Evolutionary conservation across 2,113 vertebrate genomes (phyloP).

Genomic region (Rhipidura dahli): DNA sequence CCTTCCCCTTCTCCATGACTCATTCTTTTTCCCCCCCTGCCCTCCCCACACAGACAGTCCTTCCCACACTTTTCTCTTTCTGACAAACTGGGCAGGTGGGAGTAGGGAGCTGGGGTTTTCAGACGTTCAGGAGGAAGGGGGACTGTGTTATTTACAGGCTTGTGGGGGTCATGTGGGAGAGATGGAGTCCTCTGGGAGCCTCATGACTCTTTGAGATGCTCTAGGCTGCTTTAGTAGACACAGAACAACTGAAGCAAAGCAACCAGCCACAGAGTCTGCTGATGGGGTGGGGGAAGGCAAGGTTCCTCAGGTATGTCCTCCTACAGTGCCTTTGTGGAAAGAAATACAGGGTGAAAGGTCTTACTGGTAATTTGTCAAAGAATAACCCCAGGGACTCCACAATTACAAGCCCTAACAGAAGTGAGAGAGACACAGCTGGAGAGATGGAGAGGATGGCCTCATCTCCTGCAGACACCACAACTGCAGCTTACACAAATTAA

Average conservation of each 20-base stretch:
- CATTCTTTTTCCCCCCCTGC: not conserved
- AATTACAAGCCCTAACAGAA: rapidly evolving
- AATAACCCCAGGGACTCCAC: not conserved
- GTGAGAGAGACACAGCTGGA: not conserved
- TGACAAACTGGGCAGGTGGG: not conserved
- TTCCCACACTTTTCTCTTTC: not conserved
- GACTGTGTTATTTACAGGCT: not conserved
- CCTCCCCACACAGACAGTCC: not conserved
- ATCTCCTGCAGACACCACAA: not conserved
- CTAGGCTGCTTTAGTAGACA: not conserved
- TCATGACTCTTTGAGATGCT: not conserved
- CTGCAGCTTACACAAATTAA: not conserved
- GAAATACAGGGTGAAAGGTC: not conserved
- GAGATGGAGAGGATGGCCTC: not conserved
- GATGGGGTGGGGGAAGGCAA: not conserved
- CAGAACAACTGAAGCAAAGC: not conserved
- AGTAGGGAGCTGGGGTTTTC: not conserved
- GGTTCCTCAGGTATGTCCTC: not conserved
- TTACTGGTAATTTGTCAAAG: not conserved
- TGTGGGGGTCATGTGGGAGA: not conserved
- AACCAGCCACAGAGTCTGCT: not conserved
- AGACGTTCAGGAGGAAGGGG: not conserved
- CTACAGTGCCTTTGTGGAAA: not conserved
- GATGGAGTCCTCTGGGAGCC: not conserved
- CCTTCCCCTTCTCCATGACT: not conserved